Evolutionary conservation across 2,797 vertebrate genomes (phyloP).

Genomic region (Microctenopoma steveboyesi): DNA sequence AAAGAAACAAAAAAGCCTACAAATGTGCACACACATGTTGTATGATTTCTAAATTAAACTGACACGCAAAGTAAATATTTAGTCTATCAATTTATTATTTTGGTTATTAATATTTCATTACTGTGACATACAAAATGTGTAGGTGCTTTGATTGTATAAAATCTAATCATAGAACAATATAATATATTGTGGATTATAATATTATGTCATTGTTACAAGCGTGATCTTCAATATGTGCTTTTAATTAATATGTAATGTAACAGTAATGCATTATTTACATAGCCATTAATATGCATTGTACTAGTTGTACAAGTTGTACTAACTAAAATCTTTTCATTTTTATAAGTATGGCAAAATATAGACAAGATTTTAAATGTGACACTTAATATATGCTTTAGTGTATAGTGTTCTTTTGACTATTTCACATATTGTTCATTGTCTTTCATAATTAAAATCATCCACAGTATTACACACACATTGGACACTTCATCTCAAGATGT

Average conservation of each 20-base stretch:
- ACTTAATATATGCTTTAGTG: background rate
- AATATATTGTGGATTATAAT: background rate
- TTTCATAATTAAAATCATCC: too few species aligned
- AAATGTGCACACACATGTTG: background rate
- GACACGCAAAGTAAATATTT: background rate
- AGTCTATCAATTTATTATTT: background rate
- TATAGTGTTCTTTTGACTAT: too few species aligned
- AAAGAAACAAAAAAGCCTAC: background rate
- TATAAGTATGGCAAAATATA: background rate
- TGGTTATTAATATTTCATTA: background rate
- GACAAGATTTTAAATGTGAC: background rate
- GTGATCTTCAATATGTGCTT: background rate
- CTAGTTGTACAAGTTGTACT: background rate
- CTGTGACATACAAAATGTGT: background rate
- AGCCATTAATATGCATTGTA: background rate
- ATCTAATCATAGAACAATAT: too few species aligned
- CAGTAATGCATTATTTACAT: too few species aligned
- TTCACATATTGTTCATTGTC: background rate
- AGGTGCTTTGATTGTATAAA: too few species aligned
- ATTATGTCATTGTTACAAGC: background rate
- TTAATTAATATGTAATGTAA: background rate
- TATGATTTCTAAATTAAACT: background rate
- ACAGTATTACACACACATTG: background rate
- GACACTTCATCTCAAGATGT: background rate
- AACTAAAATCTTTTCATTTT: background rate